Evolutionary conservation across 2,113 vertebrate genomes (phyloP).

Genomic region (Poecilia latipinna): DNA sequence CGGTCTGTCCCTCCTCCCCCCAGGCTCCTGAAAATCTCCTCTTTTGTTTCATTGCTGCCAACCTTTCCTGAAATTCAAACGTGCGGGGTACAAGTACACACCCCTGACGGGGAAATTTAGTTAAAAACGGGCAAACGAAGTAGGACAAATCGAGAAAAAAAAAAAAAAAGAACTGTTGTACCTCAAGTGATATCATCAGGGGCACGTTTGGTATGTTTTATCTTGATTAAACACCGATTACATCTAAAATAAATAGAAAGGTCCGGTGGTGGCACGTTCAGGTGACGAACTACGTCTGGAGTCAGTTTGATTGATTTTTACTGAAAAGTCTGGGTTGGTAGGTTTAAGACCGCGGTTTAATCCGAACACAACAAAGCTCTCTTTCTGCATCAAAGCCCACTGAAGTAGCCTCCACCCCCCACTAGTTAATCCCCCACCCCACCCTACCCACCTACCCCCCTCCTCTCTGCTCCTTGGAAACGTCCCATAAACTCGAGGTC

Average conservation of each 20-base stretch:
- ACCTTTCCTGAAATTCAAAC: not conserved
- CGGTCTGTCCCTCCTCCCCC: no score
- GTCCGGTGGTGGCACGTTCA: not conserved
- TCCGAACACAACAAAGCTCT: conserved; percentile 52
- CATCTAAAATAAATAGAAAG: not conserved
- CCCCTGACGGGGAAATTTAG: not conserved
- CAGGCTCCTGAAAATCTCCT: no score
- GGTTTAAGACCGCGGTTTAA: conserved; percentile 5
- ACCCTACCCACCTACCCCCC: not conserved
- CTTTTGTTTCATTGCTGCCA: not conserved
- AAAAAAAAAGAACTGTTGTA: no score
- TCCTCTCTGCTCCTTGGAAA: conserved; percentile 21
- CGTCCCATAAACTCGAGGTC: conserved; percentile 52
- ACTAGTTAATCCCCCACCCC: conserved; percentile 33
- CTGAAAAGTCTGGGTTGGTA: not conserved
- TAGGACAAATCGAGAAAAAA: not conserved
- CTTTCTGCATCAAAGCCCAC: conserved; percentile 50
- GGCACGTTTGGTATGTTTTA: not conserved
- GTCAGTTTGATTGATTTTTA: not conserved
- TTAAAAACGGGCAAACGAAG: not conserved
- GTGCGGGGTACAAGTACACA: not conserved
- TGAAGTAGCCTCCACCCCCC: conserved; percentile 27
- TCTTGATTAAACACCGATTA: no score
- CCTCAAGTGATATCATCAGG: not conserved
- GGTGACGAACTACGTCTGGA: not conserved